A percentile compares a stretch with the other conserved stretches of the same genome.
These are phyloP conservation scores for Hoplostethus atlanticus DNA, from an alignment of 2,797 vertebrate species.

Conservation along the genomic window DNA sequence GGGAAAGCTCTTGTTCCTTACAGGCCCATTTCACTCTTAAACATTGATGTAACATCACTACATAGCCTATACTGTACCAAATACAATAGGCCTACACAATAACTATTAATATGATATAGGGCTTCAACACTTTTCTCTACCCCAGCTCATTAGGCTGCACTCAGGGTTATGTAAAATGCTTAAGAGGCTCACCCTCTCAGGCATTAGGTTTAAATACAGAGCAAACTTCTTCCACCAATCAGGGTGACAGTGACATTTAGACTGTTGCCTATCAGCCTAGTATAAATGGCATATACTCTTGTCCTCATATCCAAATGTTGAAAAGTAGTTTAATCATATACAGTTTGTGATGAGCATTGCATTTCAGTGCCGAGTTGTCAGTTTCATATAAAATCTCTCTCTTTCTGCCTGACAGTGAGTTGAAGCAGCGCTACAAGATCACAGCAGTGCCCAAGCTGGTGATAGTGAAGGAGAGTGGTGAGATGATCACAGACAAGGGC, in stretches of 20 bases:
- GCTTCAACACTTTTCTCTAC: slow-evolving; percentile 1
- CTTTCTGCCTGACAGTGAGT: slow-evolving; percentile 83
- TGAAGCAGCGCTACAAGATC: slow-evolving; percentile 93
- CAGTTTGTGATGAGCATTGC: too few species aligned
- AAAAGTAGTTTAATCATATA: too few species aligned
- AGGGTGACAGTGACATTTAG: background rate
- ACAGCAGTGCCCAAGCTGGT: slow-evolving; percentile 94
- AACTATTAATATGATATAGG: slow-evolving; percentile 6
- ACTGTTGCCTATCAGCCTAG: background rate
- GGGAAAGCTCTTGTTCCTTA: too few species aligned
- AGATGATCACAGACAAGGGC: slow-evolving; percentile 96
- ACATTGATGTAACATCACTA: background rate
- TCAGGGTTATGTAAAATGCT: slow-evolving; percentile 58
- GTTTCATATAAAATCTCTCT: background rate
- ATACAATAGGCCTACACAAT: background rate
- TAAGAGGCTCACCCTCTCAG: slow-evolving; percentile 55
- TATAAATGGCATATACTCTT: background rate
- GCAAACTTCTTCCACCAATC: background rate
- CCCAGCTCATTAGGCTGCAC: slow-evolving; percentile 3
- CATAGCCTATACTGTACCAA: background rate
- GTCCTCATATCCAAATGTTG: too few species aligned
- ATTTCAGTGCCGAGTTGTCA: background rate
- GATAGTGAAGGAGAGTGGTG: slow-evolving; percentile 94
- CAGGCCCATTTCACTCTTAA: background rate
- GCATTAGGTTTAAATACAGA: slow-evolving; percentile 73